These are phyloP conservation scores for Limnephilus auricula DNA, from an alignment of 2,888 invertebrate species.

Conservation along the genomic window DNA sequence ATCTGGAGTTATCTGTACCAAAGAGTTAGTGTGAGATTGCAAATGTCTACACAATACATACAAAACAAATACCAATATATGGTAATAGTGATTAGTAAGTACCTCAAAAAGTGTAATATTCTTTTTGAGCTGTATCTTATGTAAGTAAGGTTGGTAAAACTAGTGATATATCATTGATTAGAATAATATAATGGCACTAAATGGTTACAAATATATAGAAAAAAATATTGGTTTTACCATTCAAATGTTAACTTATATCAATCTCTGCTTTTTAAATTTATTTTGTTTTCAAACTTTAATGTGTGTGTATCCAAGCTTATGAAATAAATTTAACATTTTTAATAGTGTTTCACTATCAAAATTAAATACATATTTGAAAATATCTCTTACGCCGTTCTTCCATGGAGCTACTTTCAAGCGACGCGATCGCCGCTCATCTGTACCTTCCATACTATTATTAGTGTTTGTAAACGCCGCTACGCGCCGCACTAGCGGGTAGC, in stretches of 20 bases:
- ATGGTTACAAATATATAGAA: background rate
- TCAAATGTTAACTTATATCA: background rate
- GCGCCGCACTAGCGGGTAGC: no score
- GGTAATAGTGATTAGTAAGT: background rate
- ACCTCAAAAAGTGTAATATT: background rate
- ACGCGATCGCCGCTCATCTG: no score
- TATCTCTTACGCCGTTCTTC: no score
- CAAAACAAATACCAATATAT: background rate
- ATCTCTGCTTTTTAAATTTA: background rate
- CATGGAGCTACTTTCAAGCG: no score
- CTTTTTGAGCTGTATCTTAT: background rate
- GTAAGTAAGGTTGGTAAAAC: background rate
- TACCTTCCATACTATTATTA: no score
- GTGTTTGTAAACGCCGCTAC: no score
- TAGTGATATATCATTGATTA: background rate
- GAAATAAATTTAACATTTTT: no score
- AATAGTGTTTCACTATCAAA: background rate
- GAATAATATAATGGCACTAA: background rate
- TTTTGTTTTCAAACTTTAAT: background rate
- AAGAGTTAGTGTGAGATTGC: background rate
- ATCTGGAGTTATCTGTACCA: background rate
- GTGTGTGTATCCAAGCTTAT: no score
- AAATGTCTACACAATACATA: background rate
- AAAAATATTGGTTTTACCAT: no score
- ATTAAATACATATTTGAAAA: background rate